phyloP scores from a whole-genome alignment of 2,888 invertebrate genomes.

The Andrena fulva region DNA sequence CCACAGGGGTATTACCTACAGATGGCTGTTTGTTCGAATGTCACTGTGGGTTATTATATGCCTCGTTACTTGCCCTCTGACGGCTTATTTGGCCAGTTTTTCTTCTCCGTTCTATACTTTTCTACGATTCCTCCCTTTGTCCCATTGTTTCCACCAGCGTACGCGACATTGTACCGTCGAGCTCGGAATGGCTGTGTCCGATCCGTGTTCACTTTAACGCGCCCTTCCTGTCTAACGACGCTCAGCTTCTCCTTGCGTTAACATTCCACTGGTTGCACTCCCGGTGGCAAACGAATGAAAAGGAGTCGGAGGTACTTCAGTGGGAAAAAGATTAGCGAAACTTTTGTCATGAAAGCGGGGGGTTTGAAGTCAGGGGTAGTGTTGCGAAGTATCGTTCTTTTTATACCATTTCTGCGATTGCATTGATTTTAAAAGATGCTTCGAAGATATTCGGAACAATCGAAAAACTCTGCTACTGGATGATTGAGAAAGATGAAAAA shows the following conservation, averaged over 20 bases:
- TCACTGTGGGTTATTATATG: constrained; percentile 84
- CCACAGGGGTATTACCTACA: constrained; percentile 84
- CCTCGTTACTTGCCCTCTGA: constrained; percentile 81
- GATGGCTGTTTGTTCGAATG: constrained; percentile 84
- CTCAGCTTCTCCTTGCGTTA: not conserved
- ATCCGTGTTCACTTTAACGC: constrained; percentile 49
- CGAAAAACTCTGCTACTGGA: too few species aligned
- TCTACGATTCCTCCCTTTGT: constrained; percentile 34
- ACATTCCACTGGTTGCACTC: not conserved
- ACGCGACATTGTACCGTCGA: constrained; percentile 38
- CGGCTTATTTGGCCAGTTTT: constrained; percentile 71
- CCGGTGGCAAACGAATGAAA: not conserved
- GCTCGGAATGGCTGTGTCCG: constrained; percentile 31
- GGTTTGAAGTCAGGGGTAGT: too few species aligned
- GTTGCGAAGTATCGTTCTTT: too few species aligned
- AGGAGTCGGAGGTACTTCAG: not conserved
- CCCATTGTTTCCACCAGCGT: constrained; percentile 44
- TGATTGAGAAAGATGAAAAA: too few species aligned
- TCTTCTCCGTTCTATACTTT: constrained; percentile 37
- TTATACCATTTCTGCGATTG: too few species aligned
- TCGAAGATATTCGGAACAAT: too few species aligned
- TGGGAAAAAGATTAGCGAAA: not conserved
- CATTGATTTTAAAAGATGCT: too few species aligned
- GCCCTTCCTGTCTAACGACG: not conserved
- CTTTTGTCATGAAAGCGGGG: too few species aligned